These are phyloP conservation scores for Trissoscelio sp. DNA, from an alignment of 2,888 invertebrate species.

Conservation along the genomic window DNA sequence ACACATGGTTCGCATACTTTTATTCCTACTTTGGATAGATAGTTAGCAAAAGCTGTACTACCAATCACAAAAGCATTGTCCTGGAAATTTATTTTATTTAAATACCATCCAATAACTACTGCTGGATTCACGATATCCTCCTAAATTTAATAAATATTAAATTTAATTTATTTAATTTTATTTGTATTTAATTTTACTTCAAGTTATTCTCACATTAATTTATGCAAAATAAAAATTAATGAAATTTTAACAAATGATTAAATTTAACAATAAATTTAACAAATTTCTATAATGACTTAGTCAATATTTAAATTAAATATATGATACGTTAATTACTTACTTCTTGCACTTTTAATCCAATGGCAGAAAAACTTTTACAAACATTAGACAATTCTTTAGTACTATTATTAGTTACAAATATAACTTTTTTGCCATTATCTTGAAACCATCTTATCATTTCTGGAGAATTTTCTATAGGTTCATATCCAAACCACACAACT, in stretches of 20 bases:
- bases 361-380: slow-evolving; percentile 75
- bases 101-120: slow-evolving; percentile 84
- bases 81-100: slow-evolving; percentile 84
- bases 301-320: too few species aligned
- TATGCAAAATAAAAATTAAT: too few species aligned
- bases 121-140: slow-evolving; percentile 84
- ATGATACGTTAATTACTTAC: slow-evolving; percentile 71
- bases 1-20: slow-evolving; percentile 78
- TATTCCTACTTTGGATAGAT: slow-evolving; percentile 84
- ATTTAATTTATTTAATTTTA: neutral
- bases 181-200: neutral
- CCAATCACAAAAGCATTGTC: slow-evolving; percentile 84
- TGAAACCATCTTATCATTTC: slow-evolving; percentile 84
- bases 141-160: slow-evolving; percentile 73
- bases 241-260: too few species aligned
- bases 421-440: slow-evolving; percentile 84
- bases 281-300: too few species aligned
- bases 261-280: too few species aligned
- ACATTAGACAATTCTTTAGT: slow-evolving; percentile 70
- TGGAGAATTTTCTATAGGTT: slow-evolving; percentile 83
- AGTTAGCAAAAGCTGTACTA: slow-evolving; percentile 80
- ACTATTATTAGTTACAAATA: slow-evolving; percentile 85
- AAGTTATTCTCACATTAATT: too few species aligned
- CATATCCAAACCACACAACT: slow-evolving; percentile 84
- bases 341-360: slow-evolving; percentile 75